phyloP scores from a whole-genome alignment of 2,113 vertebrate genomes.

The Panurus biarmicus region DNA sequence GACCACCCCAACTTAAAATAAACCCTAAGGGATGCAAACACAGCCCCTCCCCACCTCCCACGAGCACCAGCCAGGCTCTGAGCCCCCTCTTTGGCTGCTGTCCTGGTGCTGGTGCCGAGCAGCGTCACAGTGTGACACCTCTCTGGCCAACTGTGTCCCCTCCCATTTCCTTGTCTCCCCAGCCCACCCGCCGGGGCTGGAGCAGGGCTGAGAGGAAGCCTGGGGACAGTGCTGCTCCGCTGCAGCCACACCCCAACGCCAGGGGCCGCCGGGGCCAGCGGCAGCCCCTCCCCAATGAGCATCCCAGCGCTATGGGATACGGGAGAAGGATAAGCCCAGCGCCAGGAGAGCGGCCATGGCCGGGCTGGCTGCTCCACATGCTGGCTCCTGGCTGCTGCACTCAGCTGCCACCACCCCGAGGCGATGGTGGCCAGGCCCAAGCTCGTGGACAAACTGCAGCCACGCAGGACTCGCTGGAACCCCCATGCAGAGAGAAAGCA shows the following conservation, averaged over 20 bases:
- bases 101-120: accelerated
- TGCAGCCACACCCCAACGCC: not conserved
- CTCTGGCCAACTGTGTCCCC: accelerated
- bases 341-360: accelerated
- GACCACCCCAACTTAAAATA: not conserved
- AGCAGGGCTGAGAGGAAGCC: not conserved
- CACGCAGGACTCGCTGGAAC: accelerated
- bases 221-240: accelerated
- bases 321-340: not conserved
- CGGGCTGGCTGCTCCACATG: accelerated
- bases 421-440: not conserved
- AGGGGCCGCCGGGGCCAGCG: accelerated
- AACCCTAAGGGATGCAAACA: not conserved
- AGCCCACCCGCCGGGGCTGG: not conserved
- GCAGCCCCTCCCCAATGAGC: accelerated
- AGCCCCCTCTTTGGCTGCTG: not conserved
- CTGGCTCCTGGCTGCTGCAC: not conserved
- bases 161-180: not conserved
- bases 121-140: accelerated
- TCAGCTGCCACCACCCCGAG: not conserved
- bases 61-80: not conserved
- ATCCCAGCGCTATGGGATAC: accelerated
- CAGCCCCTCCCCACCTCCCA: accelerated
- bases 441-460: accelerated
- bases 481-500: not conserved